These are phyloP conservation scores for Clinocottus analis DNA, from an alignment of 2,113 vertebrate species.

Conservation along the genomic window DNA sequence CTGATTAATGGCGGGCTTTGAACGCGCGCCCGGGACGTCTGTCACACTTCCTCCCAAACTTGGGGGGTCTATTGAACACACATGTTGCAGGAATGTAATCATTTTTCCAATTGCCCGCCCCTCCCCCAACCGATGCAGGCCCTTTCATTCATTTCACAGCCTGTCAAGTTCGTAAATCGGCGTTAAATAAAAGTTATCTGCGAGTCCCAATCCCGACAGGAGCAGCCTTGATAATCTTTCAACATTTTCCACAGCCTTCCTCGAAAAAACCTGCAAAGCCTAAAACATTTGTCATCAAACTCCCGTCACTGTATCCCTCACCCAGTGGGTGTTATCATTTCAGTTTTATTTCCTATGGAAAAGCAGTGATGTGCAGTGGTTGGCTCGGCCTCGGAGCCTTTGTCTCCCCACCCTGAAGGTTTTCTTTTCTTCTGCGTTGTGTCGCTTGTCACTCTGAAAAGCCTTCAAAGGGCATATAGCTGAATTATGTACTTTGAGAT, in stretches of 20 bases:
- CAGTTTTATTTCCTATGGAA: constrained; percentile 41
- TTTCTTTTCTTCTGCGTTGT: constrained; percentile 58
- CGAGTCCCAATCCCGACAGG: constrained; percentile 35
- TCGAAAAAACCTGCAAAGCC: constrained; percentile 19
- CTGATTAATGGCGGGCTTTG: constrained; percentile 72
- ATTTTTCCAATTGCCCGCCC: constrained; percentile 59
- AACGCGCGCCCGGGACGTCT: constrained; percentile 70
- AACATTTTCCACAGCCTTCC: constrained; percentile 18
- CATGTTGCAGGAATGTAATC: constrained; percentile 75
- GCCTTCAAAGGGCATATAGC: constrained; percentile 55
- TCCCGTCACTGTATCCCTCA: constrained; percentile 28
- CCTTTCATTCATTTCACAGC: constrained; percentile 58
- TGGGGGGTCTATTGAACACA: constrained; percentile 79
- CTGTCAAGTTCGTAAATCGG: constrained; percentile 39
- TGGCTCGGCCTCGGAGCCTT: background rate
- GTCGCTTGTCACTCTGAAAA: constrained; percentile 69
- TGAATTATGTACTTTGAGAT: constrained; percentile 61
- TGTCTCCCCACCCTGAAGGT: constrained; percentile 8
- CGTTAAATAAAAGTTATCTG: constrained; percentile 57
- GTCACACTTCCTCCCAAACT: constrained; percentile 74
- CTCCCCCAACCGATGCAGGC: constrained; percentile 21
- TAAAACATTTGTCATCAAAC: constrained; percentile 31
- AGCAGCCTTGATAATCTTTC: constrained; percentile 33
- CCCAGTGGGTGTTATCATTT: constrained; percentile 9
- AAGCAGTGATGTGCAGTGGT: constrained; percentile 15